Evolutionary conservation across 2,113 vertebrate species (phyloP), one percentile per base, ranked within the genome.

Genomic region (Meriones unguiculatus): DNA sequence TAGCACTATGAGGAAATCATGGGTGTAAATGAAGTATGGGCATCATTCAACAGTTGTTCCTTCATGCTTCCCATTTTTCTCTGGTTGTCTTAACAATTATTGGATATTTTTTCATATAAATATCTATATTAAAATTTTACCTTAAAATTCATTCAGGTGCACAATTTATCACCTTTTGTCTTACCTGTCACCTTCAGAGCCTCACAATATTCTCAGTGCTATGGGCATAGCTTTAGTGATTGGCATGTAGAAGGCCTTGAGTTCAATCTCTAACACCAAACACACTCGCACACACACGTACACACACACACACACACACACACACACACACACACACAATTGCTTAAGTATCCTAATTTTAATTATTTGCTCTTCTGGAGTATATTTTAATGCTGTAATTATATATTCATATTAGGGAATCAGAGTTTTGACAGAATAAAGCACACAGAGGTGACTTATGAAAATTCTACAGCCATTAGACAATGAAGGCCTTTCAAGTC

Each of bases 381-480:
- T 86, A 57, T 77, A 84, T 82, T 77, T 96, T 92, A 87, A 14
- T 86, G 70, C 46, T 35, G 54, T 62, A 35, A 59, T 28, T 57
- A 1, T 52, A 59, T 82, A 91, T 88, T 0, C 13, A 38, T 87
- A 78, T 32, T 78, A 35, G 4, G 46, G 54, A 93, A 81, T 87
- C 57, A 95, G 5, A 81, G 7, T 93, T 96, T 92, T 97, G n/a
- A 86, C 46, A 80, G 70, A 90, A 76, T 90, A 92, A 93, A 87
- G 41, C 20, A 46, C 15, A 62, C 5, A 77, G 57, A 72, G 7
- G 38, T 77, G 11, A 65, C 52, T 89, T 89, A 76, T 64, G 52
- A 30, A 92, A 96, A 52, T 11, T 24, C 10, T 3, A n/a, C 6
- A 95, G 4, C 18, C 67, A 35, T 88, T 28, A 86, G 46, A 88